Evolutionary conservation across 2,888 invertebrate genomes (phyloP), one percentile per base, ranked within the genome.

Genomic region (Erebia epiphron): DNA sequence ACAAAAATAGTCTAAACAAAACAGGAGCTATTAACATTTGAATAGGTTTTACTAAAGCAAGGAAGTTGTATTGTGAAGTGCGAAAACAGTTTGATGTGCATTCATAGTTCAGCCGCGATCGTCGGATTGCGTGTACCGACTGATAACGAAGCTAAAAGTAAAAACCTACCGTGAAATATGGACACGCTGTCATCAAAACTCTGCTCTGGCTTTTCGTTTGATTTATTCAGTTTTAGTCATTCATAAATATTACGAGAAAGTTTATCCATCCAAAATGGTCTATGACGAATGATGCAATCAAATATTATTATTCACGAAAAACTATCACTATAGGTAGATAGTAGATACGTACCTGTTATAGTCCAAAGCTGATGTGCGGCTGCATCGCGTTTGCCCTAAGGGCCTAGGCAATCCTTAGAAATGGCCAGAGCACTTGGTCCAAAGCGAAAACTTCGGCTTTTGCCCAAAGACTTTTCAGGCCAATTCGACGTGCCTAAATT

Each of bases 61-160:
- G 84, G 79, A 86, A 84, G 79, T 79, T 79, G 78, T 75, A 86
- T 87, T 83, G 84, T 76, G 82, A 87, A 87, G 89, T 88, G 88
- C 82, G 90, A 88, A 90, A 89, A 84, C 83, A 82, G 77, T 87
- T 83, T 85, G 86, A 87, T 90, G 86, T 86, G 88, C 86, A 88
- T 87, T 88, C 86, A 85, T 81, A 79, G 82, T 78, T 77, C 76
- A 76, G 74, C 73, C 80, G 79, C 90, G 90, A 91, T 91, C 86
- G 88, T 86, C 76, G 86, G 77, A 86, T 91, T 84, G 92, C 91
- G 90, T 92, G 90, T 80, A 78, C 75, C 79, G 84, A 84, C 82
- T 89, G 89, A 90, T 90, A 89, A 88, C 84, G 75, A 78, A 83
- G 82, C 82, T 84, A 82, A 86, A 89, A 88, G 86, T 83, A 82